phyloP scores from a whole-genome alignment of 2,113 vertebrate genomes.

The Aegotheles bennettii region DNA sequence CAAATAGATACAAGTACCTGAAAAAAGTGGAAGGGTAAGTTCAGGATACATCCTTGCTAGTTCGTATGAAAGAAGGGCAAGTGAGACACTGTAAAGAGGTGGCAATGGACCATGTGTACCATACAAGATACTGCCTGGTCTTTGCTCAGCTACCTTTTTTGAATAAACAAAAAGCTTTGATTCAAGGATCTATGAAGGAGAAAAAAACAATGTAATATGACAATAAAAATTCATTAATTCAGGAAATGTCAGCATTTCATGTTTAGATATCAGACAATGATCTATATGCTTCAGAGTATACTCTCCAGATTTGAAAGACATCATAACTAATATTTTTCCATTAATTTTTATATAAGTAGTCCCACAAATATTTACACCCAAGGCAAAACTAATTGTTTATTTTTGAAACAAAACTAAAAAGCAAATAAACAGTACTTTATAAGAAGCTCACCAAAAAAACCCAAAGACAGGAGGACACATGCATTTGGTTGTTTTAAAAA shows the following conservation, averaged over 20 bases:
- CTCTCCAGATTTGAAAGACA: not conserved
- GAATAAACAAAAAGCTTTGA: slow-evolving; percentile 94
- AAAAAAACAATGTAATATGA: not conserved
- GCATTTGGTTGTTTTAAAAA: not conserved
- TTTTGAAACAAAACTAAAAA: not conserved
- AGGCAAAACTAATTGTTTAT: not conserved
- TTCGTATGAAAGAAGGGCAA: slow-evolving; percentile 88
- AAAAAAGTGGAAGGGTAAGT: slow-evolving; percentile 96
- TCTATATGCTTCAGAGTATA: not conserved
- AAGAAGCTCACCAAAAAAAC: not conserved
- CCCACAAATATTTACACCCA: not conserved
- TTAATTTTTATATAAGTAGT: not conserved
- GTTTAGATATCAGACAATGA: not conserved
- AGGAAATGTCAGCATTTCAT: not conserved
- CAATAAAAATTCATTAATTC: not conserved
- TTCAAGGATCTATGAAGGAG: slow-evolving; percentile 84
- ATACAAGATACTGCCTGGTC: slow-evolving; percentile 90
- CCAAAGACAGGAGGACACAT: not conserved
- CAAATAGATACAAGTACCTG: slow-evolving; percentile 76
- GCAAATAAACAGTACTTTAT: not conserved
- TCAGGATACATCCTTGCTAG: slow-evolving; percentile 97
- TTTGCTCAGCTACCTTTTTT: slow-evolving; percentile 91
- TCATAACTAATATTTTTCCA: not conserved
- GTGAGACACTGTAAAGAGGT: slow-evolving; percentile 92
- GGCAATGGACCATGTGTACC: slow-evolving; percentile 92